Percentiles rank a stretch among this genome's conserved stretches.
phyloP scores from a whole-genome alignment of 2,888 invertebrate genomes.

The Malthinus flaveolus region DNA sequence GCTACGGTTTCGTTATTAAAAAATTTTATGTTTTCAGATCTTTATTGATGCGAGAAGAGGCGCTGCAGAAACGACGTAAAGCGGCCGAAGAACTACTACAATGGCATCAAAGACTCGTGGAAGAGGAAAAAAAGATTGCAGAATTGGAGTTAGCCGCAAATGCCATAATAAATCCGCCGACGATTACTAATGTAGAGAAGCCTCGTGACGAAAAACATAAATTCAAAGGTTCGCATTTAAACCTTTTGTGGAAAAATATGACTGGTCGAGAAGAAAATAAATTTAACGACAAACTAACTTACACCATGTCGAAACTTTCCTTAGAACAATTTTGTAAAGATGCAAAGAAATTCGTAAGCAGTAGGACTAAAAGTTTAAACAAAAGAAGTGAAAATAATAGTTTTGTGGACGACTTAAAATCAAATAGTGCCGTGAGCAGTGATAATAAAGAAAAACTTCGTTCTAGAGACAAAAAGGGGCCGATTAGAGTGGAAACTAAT shows the following conservation, averaged over 20 bases:
- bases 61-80: constrained; percentile 54
- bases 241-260: constrained; percentile 55
- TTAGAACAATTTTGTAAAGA: constrained; percentile 54
- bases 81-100: constrained; percentile 57
- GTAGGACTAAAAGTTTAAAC: constrained; percentile 15
- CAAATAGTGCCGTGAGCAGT: too few species aligned
- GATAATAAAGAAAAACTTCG: not conserved
- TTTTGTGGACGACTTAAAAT: not conserved
- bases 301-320: constrained; percentile 52
- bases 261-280: constrained; percentile 52
- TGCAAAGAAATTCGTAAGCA: constrained; percentile 44
- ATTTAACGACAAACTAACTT: constrained; percentile 50
- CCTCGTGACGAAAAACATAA: constrained; percentile 27
- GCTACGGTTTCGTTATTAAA: not conserved
- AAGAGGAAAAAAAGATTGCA: constrained; percentile 58
- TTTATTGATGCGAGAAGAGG: constrained; percentile 56
- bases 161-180: constrained; percentile 44
- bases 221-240: constrained; percentile 51
- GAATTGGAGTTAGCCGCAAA: constrained; percentile 56
- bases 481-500: not conserved
- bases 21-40: constrained; percentile 41
- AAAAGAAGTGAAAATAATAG: constrained; percentile 15
- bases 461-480: not conserved
- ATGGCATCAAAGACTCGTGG: constrained; percentile 59
- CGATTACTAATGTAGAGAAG: constrained; percentile 14